Evolutionary conservation across 2,888 invertebrate genomes (phyloP).

Genomic region (Drosophila helvetica): DNA sequence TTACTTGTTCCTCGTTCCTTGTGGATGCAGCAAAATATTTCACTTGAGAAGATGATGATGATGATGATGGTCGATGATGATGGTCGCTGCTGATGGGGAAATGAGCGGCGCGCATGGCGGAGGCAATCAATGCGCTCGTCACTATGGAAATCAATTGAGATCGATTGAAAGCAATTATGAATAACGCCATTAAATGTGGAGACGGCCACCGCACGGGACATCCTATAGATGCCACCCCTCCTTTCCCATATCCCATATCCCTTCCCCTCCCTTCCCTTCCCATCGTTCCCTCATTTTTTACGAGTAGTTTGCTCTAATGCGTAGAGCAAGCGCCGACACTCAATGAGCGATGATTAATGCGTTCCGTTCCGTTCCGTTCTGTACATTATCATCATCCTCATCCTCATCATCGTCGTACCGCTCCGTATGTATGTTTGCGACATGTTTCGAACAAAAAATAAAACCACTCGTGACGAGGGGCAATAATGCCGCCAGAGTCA

Average conservation of each 20-base stretch:
- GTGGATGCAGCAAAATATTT: constrained; percentile 14
- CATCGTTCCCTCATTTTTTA: not conserved
- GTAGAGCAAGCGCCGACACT: constrained; percentile 28
- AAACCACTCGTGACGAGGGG: constrained; percentile 42
- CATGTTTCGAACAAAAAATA: constrained; percentile 20
- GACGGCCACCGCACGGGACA: constrained; percentile 11
- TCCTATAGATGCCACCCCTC: not conserved
- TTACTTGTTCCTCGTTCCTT: constrained; percentile 26
- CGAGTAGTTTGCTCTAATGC: constrained; percentile 12
- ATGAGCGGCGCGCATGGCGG: constrained; percentile 14
- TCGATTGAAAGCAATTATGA: constrained; percentile 74
- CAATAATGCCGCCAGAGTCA: constrained; percentile 60
- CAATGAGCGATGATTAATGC: constrained; percentile 32
- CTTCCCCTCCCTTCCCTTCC: constrained; percentile 1
- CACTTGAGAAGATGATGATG: not conserved
- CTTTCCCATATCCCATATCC: not conserved
- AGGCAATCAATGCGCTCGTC: constrained; percentile 73
- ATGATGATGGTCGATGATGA: constrained; percentile 3
- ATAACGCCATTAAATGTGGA: constrained; percentile 59
- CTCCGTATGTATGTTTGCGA: constrained; percentile 1
- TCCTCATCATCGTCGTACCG: too few relatives aligned
- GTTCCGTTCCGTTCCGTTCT: not conserved
- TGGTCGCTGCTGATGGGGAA: constrained; percentile 13
- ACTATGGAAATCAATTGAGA: constrained; percentile 72
- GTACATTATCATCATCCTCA: too few relatives aligned